These are phyloP conservation scores for Mionectes macconnelli DNA, from an alignment of 2,113 vertebrate genomes.

Conservation along the genomic window DNA sequence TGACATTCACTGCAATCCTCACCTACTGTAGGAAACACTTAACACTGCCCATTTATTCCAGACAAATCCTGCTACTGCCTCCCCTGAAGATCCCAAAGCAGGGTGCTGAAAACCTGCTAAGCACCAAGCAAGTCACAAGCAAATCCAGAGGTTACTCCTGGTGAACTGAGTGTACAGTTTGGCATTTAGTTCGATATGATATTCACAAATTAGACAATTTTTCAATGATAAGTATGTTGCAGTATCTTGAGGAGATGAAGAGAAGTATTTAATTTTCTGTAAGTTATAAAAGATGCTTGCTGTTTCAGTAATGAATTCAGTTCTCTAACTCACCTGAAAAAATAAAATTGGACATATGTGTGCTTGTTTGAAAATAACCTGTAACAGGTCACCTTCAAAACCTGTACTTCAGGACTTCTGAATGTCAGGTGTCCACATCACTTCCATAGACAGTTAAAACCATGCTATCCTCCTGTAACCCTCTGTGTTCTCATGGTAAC, in stretches of 20 bases:
- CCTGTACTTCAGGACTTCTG: background rate
- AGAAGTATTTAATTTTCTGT: background rate
- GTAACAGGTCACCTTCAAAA: background rate
- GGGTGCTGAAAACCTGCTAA: background rate
- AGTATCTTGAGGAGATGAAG: background rate
- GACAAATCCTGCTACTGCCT: background rate
- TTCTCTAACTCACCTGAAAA: background rate
- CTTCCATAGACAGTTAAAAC: background rate
- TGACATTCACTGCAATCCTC: background rate
- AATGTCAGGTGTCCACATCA: background rate
- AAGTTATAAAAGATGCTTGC: background rate
- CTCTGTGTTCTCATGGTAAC: background rate
- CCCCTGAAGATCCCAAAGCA: background rate
- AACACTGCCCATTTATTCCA: background rate
- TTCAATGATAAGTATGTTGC: background rate
- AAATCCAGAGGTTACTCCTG: background rate
- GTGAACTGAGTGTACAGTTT: background rate
- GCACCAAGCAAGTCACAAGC: accelerated
- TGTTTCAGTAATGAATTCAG: background rate
- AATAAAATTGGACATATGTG: background rate
- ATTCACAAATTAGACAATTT: background rate
- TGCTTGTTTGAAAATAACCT: background rate
- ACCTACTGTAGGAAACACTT: background rate
- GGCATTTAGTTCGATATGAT: background rate
- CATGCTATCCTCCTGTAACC: background rate